A percentile compares a stretch with the other conserved stretches of the same genome.
phyloP scores from a whole-genome alignment of 2,888 invertebrate species.

The Tetramorium bicarinatum region DNA sequence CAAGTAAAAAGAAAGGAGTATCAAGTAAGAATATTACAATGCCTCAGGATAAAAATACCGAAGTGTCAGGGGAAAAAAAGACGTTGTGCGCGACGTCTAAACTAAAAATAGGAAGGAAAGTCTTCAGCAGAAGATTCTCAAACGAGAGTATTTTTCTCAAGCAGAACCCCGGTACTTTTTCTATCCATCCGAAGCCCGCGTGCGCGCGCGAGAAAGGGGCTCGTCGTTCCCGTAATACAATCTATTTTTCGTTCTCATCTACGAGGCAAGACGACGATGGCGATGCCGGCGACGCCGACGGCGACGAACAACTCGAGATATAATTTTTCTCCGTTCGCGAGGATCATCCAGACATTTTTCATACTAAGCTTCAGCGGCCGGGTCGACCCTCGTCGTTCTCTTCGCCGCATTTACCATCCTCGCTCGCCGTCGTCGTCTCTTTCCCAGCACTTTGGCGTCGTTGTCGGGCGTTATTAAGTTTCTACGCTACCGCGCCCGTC shows the following conservation, averaged over 20 bases:
- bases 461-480: conserved; percentile 70
- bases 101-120: conserved; percentile 27
- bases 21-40: background rate
- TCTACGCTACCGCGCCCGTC: conserved; percentile 71
- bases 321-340: conserved; percentile 77
- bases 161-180: conserved; percentile 38
- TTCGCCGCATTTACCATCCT: conserved; percentile 57
- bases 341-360: conserved; percentile 82
- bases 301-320: conserved; percentile 73
- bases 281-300: conserved; percentile 53
- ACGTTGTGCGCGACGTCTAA: background rate
- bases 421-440: conserved; percentile 49
- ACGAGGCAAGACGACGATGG: conserved; percentile 46
- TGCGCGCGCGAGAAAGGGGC: conserved; percentile 24
- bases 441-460: conserved; percentile 56
- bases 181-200: conserved; percentile 20
- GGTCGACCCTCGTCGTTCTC: conserved; percentile 62
- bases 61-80: conserved; percentile 6
- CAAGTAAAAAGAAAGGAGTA: background rate
- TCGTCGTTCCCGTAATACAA: conserved; percentile 48
- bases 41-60: conserved; percentile 14
- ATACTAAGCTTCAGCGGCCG: conserved; percentile 78
- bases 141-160: conserved; percentile 48
- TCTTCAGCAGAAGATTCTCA: conserved; percentile 5
- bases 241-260: conserved; percentile 56